A percentile compares a stretch with the other conserved stretches of the same genome.
phyloP scores from a whole-genome alignment of 2,113 vertebrate species.

The western clawed frog (Xenopus tropicalis) region DNA sequence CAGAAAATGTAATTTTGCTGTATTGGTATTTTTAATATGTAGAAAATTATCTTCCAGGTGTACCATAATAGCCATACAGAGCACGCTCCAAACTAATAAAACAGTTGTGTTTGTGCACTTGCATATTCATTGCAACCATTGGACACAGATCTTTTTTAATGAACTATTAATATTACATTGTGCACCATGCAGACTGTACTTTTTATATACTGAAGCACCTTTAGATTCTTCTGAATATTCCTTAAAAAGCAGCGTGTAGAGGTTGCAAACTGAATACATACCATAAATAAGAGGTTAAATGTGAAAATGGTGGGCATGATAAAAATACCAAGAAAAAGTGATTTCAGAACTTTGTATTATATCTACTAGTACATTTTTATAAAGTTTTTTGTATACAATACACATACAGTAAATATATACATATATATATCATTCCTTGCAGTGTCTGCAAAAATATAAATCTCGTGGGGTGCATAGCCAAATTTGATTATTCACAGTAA shows the following conservation, averaged over 20 bases:
- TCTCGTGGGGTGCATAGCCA: too few species aligned
- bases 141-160: conserved; percentile 43
- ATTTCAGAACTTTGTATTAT: too few species aligned
- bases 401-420: too few species aligned
- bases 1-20: background rate
- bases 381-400: too few species aligned
- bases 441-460: too few species aligned
- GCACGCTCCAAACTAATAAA: conserved; percentile 30
- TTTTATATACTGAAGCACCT: conserved; percentile 28
- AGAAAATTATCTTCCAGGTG: conserved; percentile 14
- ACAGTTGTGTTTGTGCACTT: conserved; percentile 32
- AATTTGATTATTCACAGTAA: too few species aligned
- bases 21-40: conserved; percentile 10
- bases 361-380: too few species aligned
- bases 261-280: background rate
- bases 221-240: conserved; percentile 25
- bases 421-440: too few species aligned
- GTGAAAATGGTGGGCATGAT: too few species aligned
- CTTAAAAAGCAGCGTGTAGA: background rate
- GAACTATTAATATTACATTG: conserved; percentile 40
- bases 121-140: conserved; percentile 17
- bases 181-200: background rate
- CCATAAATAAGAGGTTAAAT: background rate
- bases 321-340: too few species aligned
- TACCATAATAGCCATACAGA: conserved; percentile 17